A percentile compares a stretch with the other conserved stretches of the same genome.
Conservation (phyloP, 2,797 vertebrate genomes). For the Amazona finschi region DNA sequence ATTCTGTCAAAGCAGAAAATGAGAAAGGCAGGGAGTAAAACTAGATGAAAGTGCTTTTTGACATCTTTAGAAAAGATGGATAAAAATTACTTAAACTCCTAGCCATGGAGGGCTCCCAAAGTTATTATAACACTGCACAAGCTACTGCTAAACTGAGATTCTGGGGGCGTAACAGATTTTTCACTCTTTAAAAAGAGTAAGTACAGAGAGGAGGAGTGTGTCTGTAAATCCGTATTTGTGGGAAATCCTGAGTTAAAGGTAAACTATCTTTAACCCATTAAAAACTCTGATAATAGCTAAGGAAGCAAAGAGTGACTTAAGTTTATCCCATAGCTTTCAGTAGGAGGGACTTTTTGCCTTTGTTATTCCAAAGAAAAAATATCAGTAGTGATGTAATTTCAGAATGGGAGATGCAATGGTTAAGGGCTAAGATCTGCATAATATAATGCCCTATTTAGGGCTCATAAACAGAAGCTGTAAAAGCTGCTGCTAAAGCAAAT, state of each 20-base stretch:
- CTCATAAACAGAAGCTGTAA: slow-evolving; percentile 37
- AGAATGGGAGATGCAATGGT: neutral
- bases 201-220: neutral
- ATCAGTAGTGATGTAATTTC: neutral
- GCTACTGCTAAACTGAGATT: slow-evolving; percentile 43
- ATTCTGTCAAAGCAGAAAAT: slow-evolving; percentile 62
- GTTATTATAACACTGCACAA: slow-evolving; percentile 19
- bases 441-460: slow-evolving; percentile 36
- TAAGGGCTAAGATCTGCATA: neutral
- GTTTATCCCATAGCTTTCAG: neutral
- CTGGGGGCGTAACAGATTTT: slow-evolving; percentile 55
- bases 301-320: neutral
- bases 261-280: neutral
- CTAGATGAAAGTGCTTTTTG: neutral
- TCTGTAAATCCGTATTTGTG: neutral
- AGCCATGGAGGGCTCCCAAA: slow-evolving; percentile 1
- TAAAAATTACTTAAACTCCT: slow-evolving; percentile 10
- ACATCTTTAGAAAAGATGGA: neutral
- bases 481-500: slow-evolving; percentile 62
- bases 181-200: slow-evolving; percentile 37
- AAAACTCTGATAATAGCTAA: neutral
- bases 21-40: neutral
- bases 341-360: neutral
- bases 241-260: slow-evolving; percentile 46
- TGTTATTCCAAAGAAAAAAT: neutral